Conservation (phyloP, 1,140 invertebrate genomes). For the Lerema accius region DNA sequence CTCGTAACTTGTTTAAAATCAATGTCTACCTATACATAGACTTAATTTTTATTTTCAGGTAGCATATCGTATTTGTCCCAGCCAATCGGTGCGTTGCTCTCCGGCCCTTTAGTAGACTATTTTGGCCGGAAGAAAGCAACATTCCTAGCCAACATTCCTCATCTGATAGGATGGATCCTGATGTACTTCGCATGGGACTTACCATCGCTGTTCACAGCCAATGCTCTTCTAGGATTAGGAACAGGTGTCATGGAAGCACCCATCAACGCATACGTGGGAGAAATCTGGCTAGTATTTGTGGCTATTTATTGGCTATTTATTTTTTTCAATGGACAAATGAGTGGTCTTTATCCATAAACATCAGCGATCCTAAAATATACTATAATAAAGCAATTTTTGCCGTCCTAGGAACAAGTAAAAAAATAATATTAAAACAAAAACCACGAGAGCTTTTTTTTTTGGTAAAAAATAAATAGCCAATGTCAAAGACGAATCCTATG, state of each 20-base stretch:
- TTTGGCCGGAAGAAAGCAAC: constrained; percentile 86
- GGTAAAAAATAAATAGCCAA: too few species aligned
- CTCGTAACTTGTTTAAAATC: too few species aligned
- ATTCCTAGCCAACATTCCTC: constrained; percentile 87
- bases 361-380: too few species aligned
- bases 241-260: constrained; percentile 83
- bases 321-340: too few species aligned
- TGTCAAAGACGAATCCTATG: too few species aligned
- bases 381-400: too few species aligned
- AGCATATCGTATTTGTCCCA: constrained; percentile 88
- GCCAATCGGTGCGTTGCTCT: constrained; percentile 86
- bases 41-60: constrained; percentile 78
- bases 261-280: constrained; percentile 82
- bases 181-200: constrained; percentile 83
- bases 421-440: too few species aligned
- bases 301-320: too few species aligned
- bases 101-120: constrained; percentile 86
- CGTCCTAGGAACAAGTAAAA: too few species aligned
- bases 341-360: too few species aligned
- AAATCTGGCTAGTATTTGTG: constrained; percentile 77
- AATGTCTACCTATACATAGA: too few species aligned
- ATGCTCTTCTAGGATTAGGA: constrained; percentile 74
- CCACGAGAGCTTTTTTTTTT: too few species aligned
- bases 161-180: constrained; percentile 86
- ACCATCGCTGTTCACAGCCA: constrained; percentile 68